Conservation (phyloP, 1,140 invertebrate genomes). For the Schlechtendalia chinensis region DNA sequence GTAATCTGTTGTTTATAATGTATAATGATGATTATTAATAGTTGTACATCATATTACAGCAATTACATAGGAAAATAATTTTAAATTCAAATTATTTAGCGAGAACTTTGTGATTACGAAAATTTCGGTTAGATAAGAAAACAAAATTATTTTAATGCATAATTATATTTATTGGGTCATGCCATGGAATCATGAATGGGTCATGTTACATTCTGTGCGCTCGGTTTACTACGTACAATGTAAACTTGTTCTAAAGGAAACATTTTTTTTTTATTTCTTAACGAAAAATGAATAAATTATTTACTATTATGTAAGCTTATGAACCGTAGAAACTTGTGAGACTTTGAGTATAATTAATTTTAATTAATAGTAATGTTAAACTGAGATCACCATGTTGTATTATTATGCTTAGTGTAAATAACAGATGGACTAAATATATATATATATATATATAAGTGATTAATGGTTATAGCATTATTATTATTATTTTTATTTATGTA, state of each 20-base stretch:
- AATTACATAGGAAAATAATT: not conserved
- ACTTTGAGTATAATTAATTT: no score
- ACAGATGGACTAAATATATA: no score
- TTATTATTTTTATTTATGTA: no score
- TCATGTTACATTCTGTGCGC: not conserved
- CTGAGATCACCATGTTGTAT: no score
- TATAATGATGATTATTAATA: not conserved
- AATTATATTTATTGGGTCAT: conserved; percentile 11
- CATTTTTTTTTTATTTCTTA: no score
- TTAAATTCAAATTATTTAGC: conserved; percentile 19
- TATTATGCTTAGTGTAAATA: no score
- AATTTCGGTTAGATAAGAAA: conserved; percentile 47
- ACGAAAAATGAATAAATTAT: no score
- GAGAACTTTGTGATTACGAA: conserved; percentile 31
- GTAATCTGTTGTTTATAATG: not conserved
- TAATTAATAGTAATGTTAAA: no score
- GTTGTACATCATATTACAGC: not conserved
- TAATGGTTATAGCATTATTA: no score
- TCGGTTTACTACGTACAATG: not conserved
- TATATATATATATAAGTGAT: no score
- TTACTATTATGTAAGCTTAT: no score
- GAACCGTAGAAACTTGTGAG: no score
- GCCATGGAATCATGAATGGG: not conserved
- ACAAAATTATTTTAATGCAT: not conserved
- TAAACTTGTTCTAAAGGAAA: not conserved